Evolutionary conservation across 2,113 vertebrate species (phyloP), one percentile per base, ranked within the genome.

Genomic region (Nettapus auritus): DNA sequence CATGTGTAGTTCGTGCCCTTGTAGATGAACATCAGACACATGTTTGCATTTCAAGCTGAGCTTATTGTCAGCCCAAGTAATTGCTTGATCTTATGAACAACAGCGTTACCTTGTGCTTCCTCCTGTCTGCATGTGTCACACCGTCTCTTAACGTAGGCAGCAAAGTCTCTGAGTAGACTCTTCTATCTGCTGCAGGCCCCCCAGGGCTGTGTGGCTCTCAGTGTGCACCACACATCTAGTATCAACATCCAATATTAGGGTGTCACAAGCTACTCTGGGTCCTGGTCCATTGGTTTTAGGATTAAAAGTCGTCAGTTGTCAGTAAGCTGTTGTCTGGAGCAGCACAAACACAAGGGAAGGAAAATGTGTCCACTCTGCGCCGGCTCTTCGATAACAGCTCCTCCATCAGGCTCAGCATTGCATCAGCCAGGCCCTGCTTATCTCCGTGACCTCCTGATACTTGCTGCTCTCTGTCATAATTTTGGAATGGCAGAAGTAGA

Each of bases 31-130:
- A 88, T 77, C 46, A 76, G 63, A 59, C 14, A 20, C 3, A 23
- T 68, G 71, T 95, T 73, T 94, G 70, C 84, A 92, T 76, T 89
- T 85, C 84, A 87, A 85, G 79, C 66, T 10, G 34, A 79, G 67
- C 57, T 94, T 71, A 84, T 6, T 82, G 84, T 79, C 75, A 90
- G 86, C 60, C 57, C 53, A 48, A 56, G 46, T 34, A 76, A 83
- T 48, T 71, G 34, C 17, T 82, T 62, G 83, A 92, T 82, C 84
- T 33, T 69, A 33, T 2, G 12, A 86, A 7, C 52, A 75, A 31
- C 78, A 76, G 69, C 1, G 0, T 9, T 75, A 34, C 53, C 31
- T 86, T 66, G 74, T 2, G 1, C 68, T 84, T 73, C 78, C 74
- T 82, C 67, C 67, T 76, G 81, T 75, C 84, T 22, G 33, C 0